phyloP scores from a whole-genome alignment of 1,140 invertebrate species.

The Chelonus insularis region DNA sequence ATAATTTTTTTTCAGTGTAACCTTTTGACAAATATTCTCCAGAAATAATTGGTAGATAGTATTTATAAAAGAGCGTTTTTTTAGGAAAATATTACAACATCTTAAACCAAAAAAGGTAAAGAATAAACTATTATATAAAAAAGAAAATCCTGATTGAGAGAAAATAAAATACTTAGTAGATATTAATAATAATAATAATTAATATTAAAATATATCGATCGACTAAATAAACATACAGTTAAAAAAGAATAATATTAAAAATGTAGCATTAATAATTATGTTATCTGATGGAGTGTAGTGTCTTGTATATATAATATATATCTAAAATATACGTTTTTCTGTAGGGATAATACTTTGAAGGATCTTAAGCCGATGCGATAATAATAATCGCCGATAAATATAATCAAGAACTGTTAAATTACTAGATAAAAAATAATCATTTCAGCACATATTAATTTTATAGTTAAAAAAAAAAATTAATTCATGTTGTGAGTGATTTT shows the following conservation, averaged over 20 bases:
- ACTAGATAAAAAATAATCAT: too few relatives aligned
- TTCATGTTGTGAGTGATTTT: too few relatives aligned
- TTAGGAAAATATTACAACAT: constrained; percentile 22
- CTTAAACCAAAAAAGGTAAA: too few relatives aligned
- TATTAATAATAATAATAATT: constrained; percentile 47
- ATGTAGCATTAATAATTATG: too few relatives aligned
- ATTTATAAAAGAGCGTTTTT: background rate
- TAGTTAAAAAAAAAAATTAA: too few relatives aligned
- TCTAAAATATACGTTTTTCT: constrained; percentile 56
- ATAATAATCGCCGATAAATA: constrained; percentile 26
- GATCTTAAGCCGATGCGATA: too few relatives aligned
- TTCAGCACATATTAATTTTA: too few relatives aligned
- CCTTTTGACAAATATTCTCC: too few relatives aligned
- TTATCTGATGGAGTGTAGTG: constrained; percentile 58
- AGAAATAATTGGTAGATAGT: too few relatives aligned
- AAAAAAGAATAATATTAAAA: constrained; percentile 25
- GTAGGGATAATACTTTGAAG: too few relatives aligned
- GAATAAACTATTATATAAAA: constrained; percentile 29
- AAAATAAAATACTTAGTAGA: constrained; percentile 39
- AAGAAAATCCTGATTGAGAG: constrained; percentile 24
- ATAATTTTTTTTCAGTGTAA: too few relatives aligned
- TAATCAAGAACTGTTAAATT: too few relatives aligned
- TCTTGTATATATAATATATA: constrained; percentile 58
- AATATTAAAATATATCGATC: constrained; percentile 51
- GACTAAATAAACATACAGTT: constrained; percentile 15